These are phyloP conservation scores for Drosophila melanogaster DNA, from an alignment of 1,140 invertebrate genomes.

Conservation along the genomic window DNA sequence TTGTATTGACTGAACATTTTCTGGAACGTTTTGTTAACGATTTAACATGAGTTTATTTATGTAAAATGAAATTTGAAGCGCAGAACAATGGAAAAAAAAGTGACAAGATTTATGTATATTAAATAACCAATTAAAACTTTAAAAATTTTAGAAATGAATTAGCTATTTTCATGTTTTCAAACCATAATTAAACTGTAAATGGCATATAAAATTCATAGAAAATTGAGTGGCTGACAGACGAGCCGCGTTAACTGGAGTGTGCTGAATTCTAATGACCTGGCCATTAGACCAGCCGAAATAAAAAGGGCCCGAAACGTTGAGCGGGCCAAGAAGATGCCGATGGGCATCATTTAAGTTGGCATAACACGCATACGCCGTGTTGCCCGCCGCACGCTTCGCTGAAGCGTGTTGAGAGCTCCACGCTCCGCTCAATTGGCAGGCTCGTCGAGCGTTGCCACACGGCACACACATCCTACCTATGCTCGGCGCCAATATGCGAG, in stretches of 20 bases:
- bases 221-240: slow-evolving; percentile 33
- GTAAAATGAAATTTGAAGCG: not conserved
- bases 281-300: slow-evolving; percentile 49
- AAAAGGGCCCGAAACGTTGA: slow-evolving; percentile 2
- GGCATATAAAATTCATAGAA: slow-evolving; percentile 23
- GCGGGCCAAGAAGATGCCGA: slow-evolving; percentile 12
- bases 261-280: slow-evolving; percentile 32
- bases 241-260: slow-evolving; percentile 44
- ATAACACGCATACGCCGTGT: slow-evolving; percentile 73
- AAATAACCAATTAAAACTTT: not conserved
- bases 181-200: slow-evolving; percentile 26
- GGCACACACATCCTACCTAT: slow-evolving; percentile 18
- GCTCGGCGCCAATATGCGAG: slow-evolving; percentile 52
- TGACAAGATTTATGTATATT: not conserved
- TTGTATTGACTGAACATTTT: slow-evolving; percentile 2
- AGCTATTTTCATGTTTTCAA: not conserved
- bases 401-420: slow-evolving; percentile 76
- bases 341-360: slow-evolving; percentile 64
- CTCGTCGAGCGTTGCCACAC: slow-evolving; percentile 61
- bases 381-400: slow-evolving; percentile 67
- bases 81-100: not conserved
- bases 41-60: not conserved
- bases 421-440: slow-evolving; percentile 74
- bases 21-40: not conserved
- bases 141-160: too few relatives aligned